phyloP scores from a whole-genome alignment of 2,113 vertebrate species.

The Gymnocephalus cernua region DNA sequence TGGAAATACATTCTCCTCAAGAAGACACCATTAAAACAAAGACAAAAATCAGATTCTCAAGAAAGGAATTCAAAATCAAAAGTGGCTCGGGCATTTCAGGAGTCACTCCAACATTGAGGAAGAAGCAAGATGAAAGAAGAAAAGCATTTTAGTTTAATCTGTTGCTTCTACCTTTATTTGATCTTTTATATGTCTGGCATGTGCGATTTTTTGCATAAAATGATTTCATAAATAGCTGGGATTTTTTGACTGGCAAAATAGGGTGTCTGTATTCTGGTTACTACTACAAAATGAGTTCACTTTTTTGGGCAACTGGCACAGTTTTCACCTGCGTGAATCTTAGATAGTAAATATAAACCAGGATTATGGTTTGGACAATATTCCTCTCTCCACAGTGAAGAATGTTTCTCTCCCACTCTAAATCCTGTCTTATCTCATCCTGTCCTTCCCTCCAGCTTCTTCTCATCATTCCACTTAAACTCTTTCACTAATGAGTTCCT shows the following conservation, averaged over 20 bases:
- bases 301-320: too few relatives aligned
- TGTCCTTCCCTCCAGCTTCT: conserved; percentile 73
- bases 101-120: background rate
- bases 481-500: conserved; percentile 76
- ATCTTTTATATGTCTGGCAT: background rate
- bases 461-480: conserved; percentile 80
- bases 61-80: background rate
- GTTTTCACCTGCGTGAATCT: conserved; percentile 39
- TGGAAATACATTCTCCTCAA: background rate
- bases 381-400: conserved; percentile 40
- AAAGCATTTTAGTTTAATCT: background rate
- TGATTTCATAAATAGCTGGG: background rate
- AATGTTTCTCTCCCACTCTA: conserved; percentile 61
- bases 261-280: background rate
- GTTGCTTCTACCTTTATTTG: background rate
- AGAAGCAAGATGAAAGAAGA: background rate
- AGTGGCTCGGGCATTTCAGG: background rate
- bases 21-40: background rate
- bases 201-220: background rate
- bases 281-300: background rate
- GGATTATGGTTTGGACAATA: conserved; percentile 62
- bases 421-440: conserved; percentile 75
- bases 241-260: too few relatives aligned
- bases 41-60: background rate
- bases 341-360: conserved; percentile 59